Evolutionary conservation across 1,140 invertebrate species (phyloP).

Genomic region (Saccostrea echinata): DNA sequence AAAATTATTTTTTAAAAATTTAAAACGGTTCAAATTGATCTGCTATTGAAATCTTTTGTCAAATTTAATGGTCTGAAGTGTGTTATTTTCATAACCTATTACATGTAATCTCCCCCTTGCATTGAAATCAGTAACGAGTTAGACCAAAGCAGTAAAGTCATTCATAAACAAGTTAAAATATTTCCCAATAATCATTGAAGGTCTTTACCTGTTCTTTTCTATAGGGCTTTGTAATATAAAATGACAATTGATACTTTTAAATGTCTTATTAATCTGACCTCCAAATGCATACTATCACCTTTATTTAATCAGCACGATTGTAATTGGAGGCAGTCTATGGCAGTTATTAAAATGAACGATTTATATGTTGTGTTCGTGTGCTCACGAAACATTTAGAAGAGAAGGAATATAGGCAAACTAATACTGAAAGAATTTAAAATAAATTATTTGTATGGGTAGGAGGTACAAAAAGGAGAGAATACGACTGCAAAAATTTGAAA

Average conservation of each 20-base stretch:
- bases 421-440: too few species aligned
- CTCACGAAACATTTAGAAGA: too few species aligned
- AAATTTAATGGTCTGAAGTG: conserved; percentile 3
- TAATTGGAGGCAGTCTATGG: too few species aligned
- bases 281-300: too few species aligned
- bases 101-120: background rate
- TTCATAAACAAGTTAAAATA: background rate
- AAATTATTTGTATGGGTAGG: too few species aligned
- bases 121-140: conserved; percentile 11
- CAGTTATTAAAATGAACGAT: too few species aligned
- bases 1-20: conserved; percentile 1
- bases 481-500: too few species aligned
- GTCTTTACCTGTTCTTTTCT: background rate
- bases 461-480: too few species aligned
- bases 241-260: background rate
- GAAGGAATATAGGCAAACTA: too few species aligned
- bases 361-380: too few species aligned
- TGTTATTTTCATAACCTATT: conserved; percentile 24
- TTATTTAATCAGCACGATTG: too few species aligned
- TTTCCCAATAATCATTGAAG: background rate
- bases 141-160: background rate
- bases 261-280: too few species aligned
- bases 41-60: background rate
- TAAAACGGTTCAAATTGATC: background rate
- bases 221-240: background rate